phyloP scores from a whole-genome alignment of 2,113 vertebrate genomes.

The Misgurnus anguillicaudatus region DNA sequence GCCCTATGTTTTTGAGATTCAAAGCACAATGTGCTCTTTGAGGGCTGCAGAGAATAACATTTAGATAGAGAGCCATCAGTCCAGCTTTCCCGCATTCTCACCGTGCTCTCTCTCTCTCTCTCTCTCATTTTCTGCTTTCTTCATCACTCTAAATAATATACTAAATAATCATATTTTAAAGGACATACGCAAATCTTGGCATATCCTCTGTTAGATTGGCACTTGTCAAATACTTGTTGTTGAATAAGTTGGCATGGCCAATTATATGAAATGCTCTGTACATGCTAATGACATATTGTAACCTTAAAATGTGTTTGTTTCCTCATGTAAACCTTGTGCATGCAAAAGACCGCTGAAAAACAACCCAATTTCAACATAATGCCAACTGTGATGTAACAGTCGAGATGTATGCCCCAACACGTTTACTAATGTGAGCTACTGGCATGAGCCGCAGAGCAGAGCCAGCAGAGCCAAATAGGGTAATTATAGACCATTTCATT shows the following conservation, averaged over 20 bases:
- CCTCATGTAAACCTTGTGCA: too few relatives aligned
- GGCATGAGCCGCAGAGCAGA: too few relatives aligned
- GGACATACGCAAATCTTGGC: neutral
- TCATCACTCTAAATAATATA: conserved; percentile 4
- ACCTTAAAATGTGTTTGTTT: neutral
- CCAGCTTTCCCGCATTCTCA: neutral
- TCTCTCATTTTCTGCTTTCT: neutral
- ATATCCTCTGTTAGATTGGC: neutral
- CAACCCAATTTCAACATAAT: too few relatives aligned
- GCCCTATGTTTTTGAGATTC: conserved; percentile 37
- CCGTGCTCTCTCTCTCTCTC: neutral
- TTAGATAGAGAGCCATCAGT: conserved; percentile 38
- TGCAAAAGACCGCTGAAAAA: too few relatives aligned
- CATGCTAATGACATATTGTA: too few relatives aligned
- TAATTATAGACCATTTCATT: too few relatives aligned
- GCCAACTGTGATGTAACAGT: too few relatives aligned
- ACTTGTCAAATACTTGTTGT: neutral
- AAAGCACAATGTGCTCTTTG: conserved; percentile 38
- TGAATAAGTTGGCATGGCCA: too few relatives aligned
- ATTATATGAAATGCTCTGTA: too few relatives aligned
- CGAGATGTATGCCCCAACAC: too few relatives aligned
- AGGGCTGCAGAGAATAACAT: conserved; percentile 45
- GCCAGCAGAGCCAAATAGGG: too few relatives aligned
- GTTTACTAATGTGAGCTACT: too few relatives aligned
- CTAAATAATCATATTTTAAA: conserved; percentile 1